These are phyloP conservation scores for Drosophila repleta DNA, from an alignment of 1,140 invertebrate genomes.

Conservation along the genomic window DNA sequence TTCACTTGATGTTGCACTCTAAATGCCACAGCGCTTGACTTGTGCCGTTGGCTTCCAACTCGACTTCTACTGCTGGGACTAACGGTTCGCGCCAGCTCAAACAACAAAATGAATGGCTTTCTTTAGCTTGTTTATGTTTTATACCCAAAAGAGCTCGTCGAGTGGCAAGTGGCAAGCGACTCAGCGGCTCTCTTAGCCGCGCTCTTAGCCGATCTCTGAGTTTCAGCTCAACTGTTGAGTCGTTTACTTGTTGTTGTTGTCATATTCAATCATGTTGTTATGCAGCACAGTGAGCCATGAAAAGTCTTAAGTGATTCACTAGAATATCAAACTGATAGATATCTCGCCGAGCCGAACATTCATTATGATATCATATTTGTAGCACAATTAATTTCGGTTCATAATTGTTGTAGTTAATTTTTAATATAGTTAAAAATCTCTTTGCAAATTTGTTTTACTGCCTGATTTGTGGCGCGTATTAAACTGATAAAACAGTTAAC, in stretches of 20 bases:
- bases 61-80: conserved; percentile 33
- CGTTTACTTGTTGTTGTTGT: conserved; percentile 12
- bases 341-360: background rate
- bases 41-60: conserved; percentile 27
- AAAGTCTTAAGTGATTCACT: conserved; percentile 7
- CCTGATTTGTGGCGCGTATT: no score
- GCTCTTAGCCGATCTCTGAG: conserved; percentile 28
- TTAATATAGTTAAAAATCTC: no score
- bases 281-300: conserved; percentile 11
- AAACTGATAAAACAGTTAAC: no score
- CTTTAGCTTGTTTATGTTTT: conserved; percentile 79
- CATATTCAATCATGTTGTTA: conserved; percentile 29
- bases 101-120: conserved; percentile 81
- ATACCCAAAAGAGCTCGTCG: conserved; percentile 66
- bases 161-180: conserved; percentile 26
- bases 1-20: conserved; percentile 48
- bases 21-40: conserved; percentile 48
- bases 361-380: conserved; percentile 3
- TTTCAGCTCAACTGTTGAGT: conserved; percentile 16
- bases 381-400: background rate
- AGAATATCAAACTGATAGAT: background rate
- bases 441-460: no score
- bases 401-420: background rate
- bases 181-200: conserved; percentile 26
- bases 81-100: conserved; percentile 73